Base-by-base conservation (phyloP, 2,888 invertebrate genomes). In the Gerris lacustris region DNA sequence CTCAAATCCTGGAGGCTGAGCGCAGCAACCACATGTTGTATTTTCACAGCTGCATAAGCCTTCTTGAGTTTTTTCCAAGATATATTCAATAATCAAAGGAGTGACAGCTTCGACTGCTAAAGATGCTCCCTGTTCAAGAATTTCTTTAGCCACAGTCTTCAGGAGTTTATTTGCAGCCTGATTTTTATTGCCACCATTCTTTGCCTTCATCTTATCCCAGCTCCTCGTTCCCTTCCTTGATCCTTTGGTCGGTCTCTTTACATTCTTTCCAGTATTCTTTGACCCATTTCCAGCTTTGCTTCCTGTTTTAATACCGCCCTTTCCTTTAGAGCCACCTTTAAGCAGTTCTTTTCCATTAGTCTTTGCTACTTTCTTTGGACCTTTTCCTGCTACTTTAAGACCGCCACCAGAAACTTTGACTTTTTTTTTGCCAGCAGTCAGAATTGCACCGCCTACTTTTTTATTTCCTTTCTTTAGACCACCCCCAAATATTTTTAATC, bases 31-130 rank as follows among this genome's bases (percentile, higher is more conserved):
- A 18, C 64, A 64, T 5, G 9, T n/a, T 4, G 9, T 11, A n/a
- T 18, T 5, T 9, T 64, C 64, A 18, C 64, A 64, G 64, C 64
- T 64, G 64, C 64, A 64, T n/a, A 64, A 18, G 7, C 64, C 18
- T 9, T 64, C 64, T 64, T 64, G 64, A n/a, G 64, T 64, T 18
- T 64, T 17, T 4, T 64, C 64, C 64, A 64, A n/a, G 31, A 31
- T 18, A 18, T 64, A 64, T 18, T 64, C 64, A 64, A 64, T 64
- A n/a, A 64, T 31, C 64, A 64, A n/a, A 9, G 64, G 64, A 18
- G 64, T 64, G 7, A 64, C 5, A 5, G 64, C 64, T 64, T 64
- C 64, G 9, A 64, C 18, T n/a, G 64, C 64, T 18, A 64, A 31
- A n/a, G 17, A n/a, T n/a, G 31, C 17, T 5, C 64, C 64, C 18